These are phyloP conservation scores for Drosophila busckii DNA, from an alignment of 1,140 invertebrate genomes.

Conservation along the genomic window DNA sequence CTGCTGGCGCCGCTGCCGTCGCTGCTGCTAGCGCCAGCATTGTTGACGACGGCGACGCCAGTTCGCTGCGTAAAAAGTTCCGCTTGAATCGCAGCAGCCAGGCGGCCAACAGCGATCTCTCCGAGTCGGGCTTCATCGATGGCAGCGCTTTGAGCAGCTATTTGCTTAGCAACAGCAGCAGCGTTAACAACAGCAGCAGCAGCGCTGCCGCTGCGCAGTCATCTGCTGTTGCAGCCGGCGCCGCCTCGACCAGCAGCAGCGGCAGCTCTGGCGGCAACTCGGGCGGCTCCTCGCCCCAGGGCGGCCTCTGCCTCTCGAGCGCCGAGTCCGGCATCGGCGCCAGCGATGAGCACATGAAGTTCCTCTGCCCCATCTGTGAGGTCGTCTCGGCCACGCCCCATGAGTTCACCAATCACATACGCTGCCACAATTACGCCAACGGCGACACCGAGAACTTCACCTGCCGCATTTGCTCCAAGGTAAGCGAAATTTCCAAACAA, in stretches of 20 bases:
- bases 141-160: slow-evolving; percentile 54
- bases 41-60: slow-evolving; percentile 61
- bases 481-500: slow-evolving; percentile 37
- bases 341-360: slow-evolving; percentile 79
- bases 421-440: slow-evolving; percentile 82
- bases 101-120: slow-evolving; percentile 24
- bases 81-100: slow-evolving; percentile 57
- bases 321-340: slow-evolving; percentile 66
- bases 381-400: slow-evolving; percentile 82
- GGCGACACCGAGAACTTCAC: slow-evolving; percentile 80
- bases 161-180: slow-evolving; percentile 36
- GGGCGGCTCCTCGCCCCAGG: slow-evolving; percentile 63
- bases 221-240: slow-evolving; percentile 1
- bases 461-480: slow-evolving; percentile 81
- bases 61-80: slow-evolving; percentile 74
- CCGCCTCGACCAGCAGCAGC: slow-evolving; percentile 1
- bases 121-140: slow-evolving; percentile 72
- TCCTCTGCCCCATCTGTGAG: slow-evolving; percentile 84
- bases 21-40: slow-evolving; percentile 61
- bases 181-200: neutral
- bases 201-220: neutral
- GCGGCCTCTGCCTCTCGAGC: slow-evolving; percentile 51
- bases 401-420: slow-evolving; percentile 85
- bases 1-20: slow-evolving; percentile 1
- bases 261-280: slow-evolving; percentile 28